A percentile compares a stretch with the other conserved stretches of the same genome.
phyloP scores from a whole-genome alignment of 2,888 invertebrate species.

The Drosophila paramelanica region DNA sequence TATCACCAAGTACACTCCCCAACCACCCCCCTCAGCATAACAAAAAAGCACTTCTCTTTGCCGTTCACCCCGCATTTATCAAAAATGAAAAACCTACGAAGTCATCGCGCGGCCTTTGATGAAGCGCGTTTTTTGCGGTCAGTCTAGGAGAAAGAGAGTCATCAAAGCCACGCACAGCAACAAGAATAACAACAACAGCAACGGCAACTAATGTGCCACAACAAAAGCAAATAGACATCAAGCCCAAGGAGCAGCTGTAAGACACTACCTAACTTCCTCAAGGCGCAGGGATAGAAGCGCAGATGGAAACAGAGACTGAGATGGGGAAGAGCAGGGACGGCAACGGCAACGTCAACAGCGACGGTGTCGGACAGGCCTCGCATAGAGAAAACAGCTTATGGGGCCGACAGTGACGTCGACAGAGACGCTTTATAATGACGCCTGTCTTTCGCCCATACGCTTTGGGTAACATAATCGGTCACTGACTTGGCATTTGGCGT shows the following conservation, averaged over 20 bases:
- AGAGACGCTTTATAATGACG: constrained; percentile 70
- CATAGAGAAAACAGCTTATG: constrained; percentile 47
- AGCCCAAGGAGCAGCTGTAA: constrained; percentile 64
- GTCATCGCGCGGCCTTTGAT: constrained; percentile 73
- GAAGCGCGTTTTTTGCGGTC: constrained; percentile 69
- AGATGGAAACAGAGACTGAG: constrained; percentile 14
- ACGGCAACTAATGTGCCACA: constrained; percentile 69
- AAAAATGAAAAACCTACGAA: constrained; percentile 67
- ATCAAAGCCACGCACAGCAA: constrained; percentile 63
- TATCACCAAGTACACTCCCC: constrained; percentile 37
- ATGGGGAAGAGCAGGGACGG: constrained; percentile 4
- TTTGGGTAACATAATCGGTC: constrained; percentile 81
- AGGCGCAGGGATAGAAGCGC: constrained; percentile 19
- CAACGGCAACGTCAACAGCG: not conserved
- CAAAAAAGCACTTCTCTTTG: not conserved
- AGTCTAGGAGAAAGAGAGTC: constrained; percentile 66
- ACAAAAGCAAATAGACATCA: constrained; percentile 73
- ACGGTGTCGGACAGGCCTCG: constrained; percentile 32
- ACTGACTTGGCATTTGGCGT: constrained; percentile 80
- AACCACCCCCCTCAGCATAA: not conserved
- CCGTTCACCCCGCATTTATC: constrained; percentile 37
- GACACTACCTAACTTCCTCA: constrained; percentile 35
- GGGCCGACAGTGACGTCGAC: constrained; percentile 48
- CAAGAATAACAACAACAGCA: constrained; percentile 28
- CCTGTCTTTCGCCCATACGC: constrained; percentile 70